Base-by-base conservation (phyloP, 2,888 invertebrate species). In the Argyresthia albistria region DNA sequence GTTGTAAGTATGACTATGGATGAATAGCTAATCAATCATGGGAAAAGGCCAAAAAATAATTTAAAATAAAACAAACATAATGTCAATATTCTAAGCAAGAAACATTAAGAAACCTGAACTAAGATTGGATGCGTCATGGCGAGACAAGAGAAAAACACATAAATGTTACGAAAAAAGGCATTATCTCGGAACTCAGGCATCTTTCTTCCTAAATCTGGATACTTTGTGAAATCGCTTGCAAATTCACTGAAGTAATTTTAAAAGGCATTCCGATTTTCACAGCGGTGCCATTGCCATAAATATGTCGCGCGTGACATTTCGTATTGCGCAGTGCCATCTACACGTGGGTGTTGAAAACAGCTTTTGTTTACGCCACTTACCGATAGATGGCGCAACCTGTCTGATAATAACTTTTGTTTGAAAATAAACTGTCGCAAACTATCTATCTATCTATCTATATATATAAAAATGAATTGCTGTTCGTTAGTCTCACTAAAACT, bases 201-300 rank as follows among this genome's bases (percentile, higher is more conserved):
- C 76, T 76, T 73, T 76, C 78, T 78, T 69, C 76, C 73, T 80
- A 76, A 80, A 80, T 80, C 80, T 80, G 73, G 77, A 80, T 80
- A 80, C 78, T 80, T 81, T 78, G 80, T 73, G 76, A 80, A 75
- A 79, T 80, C 79, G 74, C 76, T 72, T 70, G 69, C 78, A 81
- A 81, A 84, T 81, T 83, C 81, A 75, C 76, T 70, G 67, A 46
- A 79, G 80, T 83, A 82, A 84, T 83, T 83, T n/a, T 83, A 80
- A 81, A 80, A 80, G 66, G 79, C 78, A 79, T 80, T 80, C 74
- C 73, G 75, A 78, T 80, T 76, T 71, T 70, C 71, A 74, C 61
- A 66, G 71, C 69, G 72, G 68, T 73, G 76, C 76, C 80, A 80
- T 80, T 76, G 72, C 65, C 73, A 78, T 81, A 81, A 80, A 81